phyloP scores from a whole-genome alignment of 1,140 invertebrate genomes.

The Zaprionus inermis region DNA sequence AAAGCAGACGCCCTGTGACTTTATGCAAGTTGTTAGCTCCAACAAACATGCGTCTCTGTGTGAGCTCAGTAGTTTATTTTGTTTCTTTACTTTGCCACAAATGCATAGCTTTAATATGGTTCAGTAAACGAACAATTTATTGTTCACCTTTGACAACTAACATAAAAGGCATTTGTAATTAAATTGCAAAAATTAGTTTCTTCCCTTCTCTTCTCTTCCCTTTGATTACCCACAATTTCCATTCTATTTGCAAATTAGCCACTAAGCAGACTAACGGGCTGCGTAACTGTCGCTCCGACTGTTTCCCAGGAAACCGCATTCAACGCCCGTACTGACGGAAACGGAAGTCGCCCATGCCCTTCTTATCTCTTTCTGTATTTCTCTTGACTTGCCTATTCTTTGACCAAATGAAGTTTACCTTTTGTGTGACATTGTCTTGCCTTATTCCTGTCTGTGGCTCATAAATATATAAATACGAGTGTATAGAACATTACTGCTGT shows the following conservation, averaged over 20 bases:
- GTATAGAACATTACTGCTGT: slow-evolving; percentile 24
- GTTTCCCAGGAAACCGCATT: slow-evolving; percentile 37
- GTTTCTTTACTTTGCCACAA: background rate
- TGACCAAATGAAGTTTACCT: slow-evolving; percentile 45
- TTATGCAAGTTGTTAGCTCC: background rate
- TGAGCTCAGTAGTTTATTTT: background rate
- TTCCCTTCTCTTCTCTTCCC: background rate
- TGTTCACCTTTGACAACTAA: slow-evolving; percentile 8
- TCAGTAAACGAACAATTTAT: background rate
- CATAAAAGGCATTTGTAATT: slow-evolving; percentile 49
- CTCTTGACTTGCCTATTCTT: slow-evolving; percentile 20
- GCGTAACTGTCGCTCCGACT: slow-evolving; percentile 47
- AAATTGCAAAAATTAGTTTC: slow-evolving; percentile 51
- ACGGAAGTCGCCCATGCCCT: slow-evolving; percentile 37
- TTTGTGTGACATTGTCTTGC: slow-evolving; percentile 29
- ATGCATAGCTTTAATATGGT: background rate
- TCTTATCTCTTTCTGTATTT: background rate
- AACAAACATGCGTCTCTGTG: background rate
- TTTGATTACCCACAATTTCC: background rate
- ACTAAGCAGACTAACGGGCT: slow-evolving; percentile 62
- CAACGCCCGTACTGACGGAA: slow-evolving; percentile 37
- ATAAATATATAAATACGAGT: slow-evolving; percentile 48
- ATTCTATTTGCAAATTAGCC: slow-evolving; percentile 73
- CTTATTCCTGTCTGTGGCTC: slow-evolving; percentile 21
- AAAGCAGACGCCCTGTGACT: slow-evolving; percentile 40